Base-by-base conservation (phyloP, 2,797 vertebrate species). In the Ctenopoma multispine region DNA sequence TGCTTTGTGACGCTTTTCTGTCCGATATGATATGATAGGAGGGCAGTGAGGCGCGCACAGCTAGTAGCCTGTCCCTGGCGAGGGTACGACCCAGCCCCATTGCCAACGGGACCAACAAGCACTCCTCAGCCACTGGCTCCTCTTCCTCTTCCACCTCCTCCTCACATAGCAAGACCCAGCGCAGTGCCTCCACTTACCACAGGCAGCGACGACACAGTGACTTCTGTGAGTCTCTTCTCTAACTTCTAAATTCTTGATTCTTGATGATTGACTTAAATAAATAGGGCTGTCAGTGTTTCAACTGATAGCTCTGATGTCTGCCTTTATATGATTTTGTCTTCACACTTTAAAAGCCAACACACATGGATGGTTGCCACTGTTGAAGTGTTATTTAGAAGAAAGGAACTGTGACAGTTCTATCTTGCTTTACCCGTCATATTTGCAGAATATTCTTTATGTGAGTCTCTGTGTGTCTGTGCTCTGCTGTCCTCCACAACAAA, bases 201-300 rank as follows among this genome's bases (percentile, higher is more conserved):
- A 95, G 96, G 81, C 97, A 98, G 88, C 94, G 97, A 60, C 89
- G 97, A 75, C 97, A 98, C 90, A 98, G 97, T 4, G 97, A 98
- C 91, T 98, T 97, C 94, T 97, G 96, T 98, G 93, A 95, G 96
- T 88, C 80, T 90, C 77, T 88, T 65, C 13, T 89, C 89, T 68
- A 11, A 77, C 41, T 0, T 77, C 21, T 1, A 40, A 0, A 27
- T 29, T 53, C 17, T 24, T 20, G 0, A 71, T 44, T n/a, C n/a
- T n/a, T n/a, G n/a, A n/a, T n/a, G n/a, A n/a, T n/a, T n/a, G n/a
- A n/a, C 12, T 44, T 41, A 15, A 41, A 41, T 15, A 41, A 41
- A 41, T 15, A 14, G 14, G 13, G 14, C 13, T 38, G 14, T 18
- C 15, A 41, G 40, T 41, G 40, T 17, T 50, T 29, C 40, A 47